Conservation (phyloP, 2,888 invertebrate genomes). For the Mycalesis mineus region DNA sequence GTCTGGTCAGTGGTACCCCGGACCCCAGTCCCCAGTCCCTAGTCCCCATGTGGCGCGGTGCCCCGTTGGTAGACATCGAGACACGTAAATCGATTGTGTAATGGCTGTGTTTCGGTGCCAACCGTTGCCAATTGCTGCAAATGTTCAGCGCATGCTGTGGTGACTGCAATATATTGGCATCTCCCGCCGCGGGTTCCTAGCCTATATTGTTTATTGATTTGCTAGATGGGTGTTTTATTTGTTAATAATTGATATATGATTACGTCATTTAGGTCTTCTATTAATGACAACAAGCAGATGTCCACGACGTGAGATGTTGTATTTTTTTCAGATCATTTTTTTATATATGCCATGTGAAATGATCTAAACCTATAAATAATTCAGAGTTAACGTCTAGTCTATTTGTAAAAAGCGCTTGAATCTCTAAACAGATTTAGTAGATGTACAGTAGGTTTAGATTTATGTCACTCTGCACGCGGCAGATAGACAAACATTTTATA, state of each 20-base stretch:
- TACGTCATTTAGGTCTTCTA: no score
- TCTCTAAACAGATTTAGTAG: no score
- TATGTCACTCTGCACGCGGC: no score
- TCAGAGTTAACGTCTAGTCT: no score
- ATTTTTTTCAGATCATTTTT: no score
- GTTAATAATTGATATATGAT: not conserved
- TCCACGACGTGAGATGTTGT: no score
- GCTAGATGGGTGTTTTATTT: conserved; percentile 5
- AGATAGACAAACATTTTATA: no score
- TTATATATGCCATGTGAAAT: no score
- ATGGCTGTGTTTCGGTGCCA: conserved; percentile 20
- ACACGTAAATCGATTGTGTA: conserved; percentile 51
- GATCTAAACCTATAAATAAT: no score
- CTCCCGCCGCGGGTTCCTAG: conserved; percentile 3
- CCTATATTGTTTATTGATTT: conserved; percentile 7
- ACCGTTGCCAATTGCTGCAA: conserved; percentile 28
- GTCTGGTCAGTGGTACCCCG: conserved; percentile 59
- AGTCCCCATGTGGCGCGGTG: conserved; percentile 38
- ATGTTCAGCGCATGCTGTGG: conserved; percentile 20
- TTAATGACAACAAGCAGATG: no score
- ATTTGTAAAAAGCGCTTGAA: no score
- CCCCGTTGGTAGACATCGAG: conserved; percentile 39
- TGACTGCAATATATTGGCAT: conserved; percentile 20
- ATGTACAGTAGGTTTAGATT: no score
- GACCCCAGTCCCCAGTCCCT: conserved; percentile 23